Percentiles rank a stretch among this genome's conserved stretches.
Evolutionary conservation across 2,888 invertebrate species (phyloP).

Genomic region (Glaucopsyche alexis): DNA sequence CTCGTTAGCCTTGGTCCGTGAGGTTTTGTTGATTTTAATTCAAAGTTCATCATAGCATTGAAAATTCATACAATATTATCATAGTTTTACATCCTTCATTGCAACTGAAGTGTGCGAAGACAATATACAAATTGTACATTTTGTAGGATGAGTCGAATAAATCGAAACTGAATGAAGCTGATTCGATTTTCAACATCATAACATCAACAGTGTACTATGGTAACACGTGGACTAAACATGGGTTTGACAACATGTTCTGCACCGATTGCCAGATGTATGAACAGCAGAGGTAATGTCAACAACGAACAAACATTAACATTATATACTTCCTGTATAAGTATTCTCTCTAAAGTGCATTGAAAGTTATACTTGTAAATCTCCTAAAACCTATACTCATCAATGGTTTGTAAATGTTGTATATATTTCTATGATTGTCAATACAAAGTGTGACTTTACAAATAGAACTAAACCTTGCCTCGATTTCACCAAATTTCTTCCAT

Average conservation of each 20-base stretch:
- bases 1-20: constrained; percentile 39
- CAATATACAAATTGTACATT: constrained; percentile 24
- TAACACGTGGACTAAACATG: constrained; percentile 84
- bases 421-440: background rate
- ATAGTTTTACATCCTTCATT: background rate
- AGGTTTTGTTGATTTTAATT: constrained; percentile 30
- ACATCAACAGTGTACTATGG: constrained; percentile 85
- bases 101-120: background rate
- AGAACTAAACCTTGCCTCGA: background rate
- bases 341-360: background rate
- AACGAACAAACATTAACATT: background rate
- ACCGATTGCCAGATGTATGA: constrained; percentile 81
- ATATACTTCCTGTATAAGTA: background rate
- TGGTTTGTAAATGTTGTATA: too few species aligned
- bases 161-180: constrained; percentile 76
- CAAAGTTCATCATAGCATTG: constrained; percentile 23
- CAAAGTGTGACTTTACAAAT: constrained; percentile 17
- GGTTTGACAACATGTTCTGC: constrained; percentile 82
- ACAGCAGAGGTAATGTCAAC: constrained; percentile 64
- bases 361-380: too few species aligned
- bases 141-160: constrained; percentile 70
- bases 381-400: too few species aligned
- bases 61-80: background rate
- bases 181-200: constrained; percentile 87
- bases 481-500: too few species aligned